Evolutionary conservation across 2,888 invertebrate genomes (phyloP).

Genomic region (Caenorhabditis japonica): DNA sequence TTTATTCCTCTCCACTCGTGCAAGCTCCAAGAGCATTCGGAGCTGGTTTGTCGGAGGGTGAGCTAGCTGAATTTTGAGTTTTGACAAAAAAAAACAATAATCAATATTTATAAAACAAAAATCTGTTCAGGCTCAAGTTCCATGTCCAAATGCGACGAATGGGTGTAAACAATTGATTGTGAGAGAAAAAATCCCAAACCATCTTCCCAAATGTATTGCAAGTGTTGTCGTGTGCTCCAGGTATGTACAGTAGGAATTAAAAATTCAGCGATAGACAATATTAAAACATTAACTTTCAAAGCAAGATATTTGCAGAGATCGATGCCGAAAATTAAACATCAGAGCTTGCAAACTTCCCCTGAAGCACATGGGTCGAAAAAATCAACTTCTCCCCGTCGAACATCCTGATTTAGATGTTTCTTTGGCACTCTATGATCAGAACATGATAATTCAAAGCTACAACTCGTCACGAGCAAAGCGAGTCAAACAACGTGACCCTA

Average conservation of each 20-base stretch:
- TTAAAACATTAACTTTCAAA: too few relatives aligned
- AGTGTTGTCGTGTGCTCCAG: slow-evolving; percentile 60
- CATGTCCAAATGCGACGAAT: slow-evolving; percentile 39
- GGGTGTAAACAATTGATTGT: slow-evolving; percentile 46
- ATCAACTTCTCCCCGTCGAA: background rate
- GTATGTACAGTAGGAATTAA: too few relatives aligned
- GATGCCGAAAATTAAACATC: slow-evolving; percentile 40
- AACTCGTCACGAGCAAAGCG: slow-evolving; percentile 38
- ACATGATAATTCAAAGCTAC: slow-evolving; percentile 53
- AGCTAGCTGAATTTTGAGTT: background rate
- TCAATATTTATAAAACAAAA: too few relatives aligned
- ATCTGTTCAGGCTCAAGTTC: slow-evolving; percentile 40
- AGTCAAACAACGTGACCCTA: slow-evolving; percentile 47
- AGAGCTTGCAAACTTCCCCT: slow-evolving; percentile 40
- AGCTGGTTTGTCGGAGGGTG: slow-evolving; percentile 44
- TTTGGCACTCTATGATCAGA: slow-evolving; percentile 33
- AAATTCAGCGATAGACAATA: too few relatives aligned
- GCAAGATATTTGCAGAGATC: slow-evolving; percentile 58
- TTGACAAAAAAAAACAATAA: too few relatives aligned
- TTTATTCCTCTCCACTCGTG: slow-evolving; percentile 36
- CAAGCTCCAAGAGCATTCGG: slow-evolving; percentile 47
- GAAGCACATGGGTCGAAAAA: slow-evolving; percentile 47
- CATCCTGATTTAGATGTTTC: slow-evolving; percentile 35
- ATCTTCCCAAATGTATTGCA: slow-evolving; percentile 48
- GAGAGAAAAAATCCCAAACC: slow-evolving; percentile 32